A percentile compares a stretch with the other conserved stretches of the same genome.
Evolutionary conservation across 2,113 vertebrate genomes (phyloP).

Genomic region (Passer domesticus): DNA sequence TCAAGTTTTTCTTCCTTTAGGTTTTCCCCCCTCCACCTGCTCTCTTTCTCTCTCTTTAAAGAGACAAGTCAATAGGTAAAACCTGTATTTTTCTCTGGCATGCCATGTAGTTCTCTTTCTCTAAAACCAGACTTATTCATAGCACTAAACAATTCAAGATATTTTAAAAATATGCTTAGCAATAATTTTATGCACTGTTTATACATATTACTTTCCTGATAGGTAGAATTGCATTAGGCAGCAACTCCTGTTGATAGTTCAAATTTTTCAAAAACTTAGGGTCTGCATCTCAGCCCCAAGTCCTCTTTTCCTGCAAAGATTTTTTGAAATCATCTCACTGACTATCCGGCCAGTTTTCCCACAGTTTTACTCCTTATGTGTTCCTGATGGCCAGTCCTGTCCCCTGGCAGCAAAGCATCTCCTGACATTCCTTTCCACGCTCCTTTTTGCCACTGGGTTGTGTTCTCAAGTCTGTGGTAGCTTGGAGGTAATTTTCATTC

Average conservation of each 20-base stretch:
- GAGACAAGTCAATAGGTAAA: slow-evolving; percentile 7
- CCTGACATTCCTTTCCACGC: background rate
- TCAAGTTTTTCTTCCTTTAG: background rate
- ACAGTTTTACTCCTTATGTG: background rate
- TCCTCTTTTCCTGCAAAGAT: background rate
- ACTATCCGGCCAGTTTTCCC: background rate
- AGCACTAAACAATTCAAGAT: background rate
- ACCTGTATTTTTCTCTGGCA: background rate
- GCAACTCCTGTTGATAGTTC: background rate
- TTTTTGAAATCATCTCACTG: background rate
- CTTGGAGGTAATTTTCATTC: background rate
- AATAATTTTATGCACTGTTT: background rate
- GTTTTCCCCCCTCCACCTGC: background rate
- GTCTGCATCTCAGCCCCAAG: background rate
- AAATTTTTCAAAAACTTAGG: background rate
- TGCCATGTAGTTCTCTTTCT: background rate
- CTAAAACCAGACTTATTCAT: background rate
- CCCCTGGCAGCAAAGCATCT: background rate
- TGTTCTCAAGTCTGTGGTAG: background rate
- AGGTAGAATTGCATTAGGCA: background rate
- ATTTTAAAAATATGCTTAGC: background rate
- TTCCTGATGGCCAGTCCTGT: background rate
- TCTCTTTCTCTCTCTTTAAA: background rate
- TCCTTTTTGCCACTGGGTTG: background rate
- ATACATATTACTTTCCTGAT: background rate